Conservation (phyloP, 2,888 invertebrate species). For the Galerucella calmariensis region DNA sequence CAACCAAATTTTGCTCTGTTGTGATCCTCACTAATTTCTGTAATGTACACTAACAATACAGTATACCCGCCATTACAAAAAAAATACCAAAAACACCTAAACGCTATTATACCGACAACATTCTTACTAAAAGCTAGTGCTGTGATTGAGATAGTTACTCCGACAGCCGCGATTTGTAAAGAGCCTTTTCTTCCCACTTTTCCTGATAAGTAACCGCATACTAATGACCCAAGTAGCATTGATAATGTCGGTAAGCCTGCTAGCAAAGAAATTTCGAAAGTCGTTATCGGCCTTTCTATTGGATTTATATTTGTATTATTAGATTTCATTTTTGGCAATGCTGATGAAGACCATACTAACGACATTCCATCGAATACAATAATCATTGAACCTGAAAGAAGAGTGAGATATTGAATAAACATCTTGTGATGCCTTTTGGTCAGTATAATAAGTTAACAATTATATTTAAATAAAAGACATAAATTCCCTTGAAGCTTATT, state of each 20-base stretch:
- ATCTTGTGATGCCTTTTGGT: too few species aligned
- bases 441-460: too few species aligned
- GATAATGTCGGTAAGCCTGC: background rate
- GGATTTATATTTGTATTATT: background rate
- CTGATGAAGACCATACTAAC: constrained; percentile 41
- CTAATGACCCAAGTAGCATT: background rate
- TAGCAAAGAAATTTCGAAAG: background rate
- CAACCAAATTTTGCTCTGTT: constrained; percentile 4
- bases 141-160: background rate
- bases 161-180: background rate
- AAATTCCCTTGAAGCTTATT: too few species aligned
- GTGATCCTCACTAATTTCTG: constrained; percentile 7
- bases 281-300: background rate
- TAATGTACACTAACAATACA: background rate
- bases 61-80: background rate
- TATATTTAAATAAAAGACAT: too few species aligned
- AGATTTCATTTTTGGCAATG: background rate
- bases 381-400: background rate
- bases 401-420: background rate
- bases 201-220: background rate
- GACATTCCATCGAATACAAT: background rate
- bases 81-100: background rate
- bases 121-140: background rate
- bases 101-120: background rate
- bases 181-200: constrained; percentile 4